phyloP scores from a whole-genome alignment of 2,888 invertebrate genomes.

The Amphiduros pacificus region DNA sequence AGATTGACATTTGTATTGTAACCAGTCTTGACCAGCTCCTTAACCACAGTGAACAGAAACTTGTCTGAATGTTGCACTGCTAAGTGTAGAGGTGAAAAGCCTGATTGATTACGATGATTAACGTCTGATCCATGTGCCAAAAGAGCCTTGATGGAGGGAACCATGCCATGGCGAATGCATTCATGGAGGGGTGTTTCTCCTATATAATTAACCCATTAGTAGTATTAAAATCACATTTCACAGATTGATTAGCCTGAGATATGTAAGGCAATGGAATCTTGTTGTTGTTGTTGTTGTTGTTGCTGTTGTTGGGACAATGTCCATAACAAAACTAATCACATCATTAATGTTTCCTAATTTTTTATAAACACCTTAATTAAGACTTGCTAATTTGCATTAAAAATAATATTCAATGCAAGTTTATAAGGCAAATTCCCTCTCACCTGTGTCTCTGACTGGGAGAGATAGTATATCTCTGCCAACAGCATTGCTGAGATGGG shows the following conservation, averaged over 20 bases:
- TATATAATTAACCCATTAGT: too few species aligned
- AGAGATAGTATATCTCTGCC: conserved; percentile 54
- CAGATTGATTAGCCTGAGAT: too few species aligned
- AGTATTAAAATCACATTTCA: too few species aligned
- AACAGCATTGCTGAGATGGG: conserved; percentile 52
- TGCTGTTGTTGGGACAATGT: too few species aligned
- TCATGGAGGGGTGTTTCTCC: conserved; percentile 55
- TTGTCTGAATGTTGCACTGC: conserved; percentile 43
- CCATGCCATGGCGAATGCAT: conserved; percentile 49
- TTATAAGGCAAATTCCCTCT: conserved; percentile 1
- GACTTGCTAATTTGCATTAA: too few species aligned
- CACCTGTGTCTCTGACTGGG: conserved; percentile 47
- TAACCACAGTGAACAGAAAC: conserved; percentile 41
- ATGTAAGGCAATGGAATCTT: too few species aligned
- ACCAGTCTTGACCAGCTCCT: conserved; percentile 43
- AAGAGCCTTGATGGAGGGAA: conserved; percentile 43
- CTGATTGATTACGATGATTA: conserved; percentile 44
- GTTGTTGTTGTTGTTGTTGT: too few species aligned
- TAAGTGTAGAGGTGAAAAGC: conserved; percentile 47
- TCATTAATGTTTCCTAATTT: too few species aligned
- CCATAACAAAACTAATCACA: too few species aligned
- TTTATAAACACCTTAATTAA: too few species aligned
- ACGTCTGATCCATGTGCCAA: conserved; percentile 52
- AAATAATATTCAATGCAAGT: too few species aligned
- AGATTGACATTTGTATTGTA: conserved; percentile 50